Evolutionary conservation across 1,140 invertebrate species (phyloP).

Genomic region (Spodoptera frugiperda): DNA sequence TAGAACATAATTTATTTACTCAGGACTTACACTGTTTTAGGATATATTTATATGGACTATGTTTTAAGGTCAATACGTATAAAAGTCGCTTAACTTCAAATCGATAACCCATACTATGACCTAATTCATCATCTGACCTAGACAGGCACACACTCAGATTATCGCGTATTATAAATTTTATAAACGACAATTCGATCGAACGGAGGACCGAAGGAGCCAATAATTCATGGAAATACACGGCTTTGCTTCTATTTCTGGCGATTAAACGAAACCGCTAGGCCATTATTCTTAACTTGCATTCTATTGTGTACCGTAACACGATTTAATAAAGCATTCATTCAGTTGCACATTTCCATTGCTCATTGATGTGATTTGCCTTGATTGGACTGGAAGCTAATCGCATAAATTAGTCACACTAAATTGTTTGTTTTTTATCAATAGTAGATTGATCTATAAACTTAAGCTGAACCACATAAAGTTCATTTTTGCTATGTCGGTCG

Average conservation of each 20-base stretch:
- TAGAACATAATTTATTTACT: too few relatives aligned
- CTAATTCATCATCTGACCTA: neutral
- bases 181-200: neutral
- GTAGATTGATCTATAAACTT: conserved; percentile 1
- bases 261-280: conserved; percentile 1
- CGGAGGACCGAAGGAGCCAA: neutral
- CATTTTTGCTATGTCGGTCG: neutral
- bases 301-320: neutral
- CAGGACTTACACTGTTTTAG: neutral
- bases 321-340: neutral
- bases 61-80: too few relatives aligned
- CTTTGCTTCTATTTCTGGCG: conserved; percentile 11
- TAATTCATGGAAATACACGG: conserved; percentile 6
- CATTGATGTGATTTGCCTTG: conserved; percentile 12
- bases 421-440: conserved; percentile 28
- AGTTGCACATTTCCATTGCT: neutral
- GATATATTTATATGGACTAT: neutral
- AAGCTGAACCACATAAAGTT: conserved; percentile 6
- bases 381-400: conserved; percentile 1
- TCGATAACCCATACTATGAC: conserved; percentile 5
- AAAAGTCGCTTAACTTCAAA: neutral
- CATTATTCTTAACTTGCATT: neutral
- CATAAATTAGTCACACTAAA: conserved; percentile 1
- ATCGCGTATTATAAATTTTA: neutral
- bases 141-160: neutral